phyloP scores from a whole-genome alignment of 2,888 invertebrate species.

The Osedax fenrisi region DNA sequence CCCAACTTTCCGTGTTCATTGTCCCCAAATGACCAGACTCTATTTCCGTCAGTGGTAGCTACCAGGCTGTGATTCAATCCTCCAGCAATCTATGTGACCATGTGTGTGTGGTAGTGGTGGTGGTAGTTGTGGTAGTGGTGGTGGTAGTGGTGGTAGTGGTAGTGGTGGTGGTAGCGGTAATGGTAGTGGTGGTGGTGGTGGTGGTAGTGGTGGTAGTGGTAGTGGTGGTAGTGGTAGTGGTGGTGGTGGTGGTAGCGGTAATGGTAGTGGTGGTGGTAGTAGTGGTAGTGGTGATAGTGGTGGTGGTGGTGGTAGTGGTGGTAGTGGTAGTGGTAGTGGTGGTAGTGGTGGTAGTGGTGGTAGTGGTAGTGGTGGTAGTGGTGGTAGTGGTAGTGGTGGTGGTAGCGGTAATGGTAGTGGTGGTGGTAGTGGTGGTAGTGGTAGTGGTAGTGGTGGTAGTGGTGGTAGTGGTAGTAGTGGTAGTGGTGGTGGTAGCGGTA shows the following conservation, averaged over 20 bases:
- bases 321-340: not conserved
- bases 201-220: not conserved
- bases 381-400: not conserved
- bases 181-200: not conserved
- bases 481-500: not conserved
- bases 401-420: too few relatives aligned
- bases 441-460: not conserved
- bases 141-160: not conserved
- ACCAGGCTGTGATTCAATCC: constrained; percentile 60
- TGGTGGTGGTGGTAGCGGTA: not conserved
- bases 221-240: not conserved
- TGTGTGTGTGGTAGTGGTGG: not conserved
- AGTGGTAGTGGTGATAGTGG: not conserved
- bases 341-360: not conserved
- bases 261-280: not conserved
- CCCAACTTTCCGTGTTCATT: constrained; percentile 59
- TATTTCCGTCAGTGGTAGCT: constrained; percentile 55
- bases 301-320: not conserved
- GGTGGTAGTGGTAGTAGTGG: not conserved
- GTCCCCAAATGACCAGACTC: constrained; percentile 60
- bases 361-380: not conserved
- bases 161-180: not conserved
- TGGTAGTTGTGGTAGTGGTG: not conserved
- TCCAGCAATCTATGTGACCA: constrained; percentile 54
- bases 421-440: not conserved